phyloP scores from a whole-genome alignment of 53 echinoderm and acorn worm genomes.

The Temnopleurus reevesii region DNA sequence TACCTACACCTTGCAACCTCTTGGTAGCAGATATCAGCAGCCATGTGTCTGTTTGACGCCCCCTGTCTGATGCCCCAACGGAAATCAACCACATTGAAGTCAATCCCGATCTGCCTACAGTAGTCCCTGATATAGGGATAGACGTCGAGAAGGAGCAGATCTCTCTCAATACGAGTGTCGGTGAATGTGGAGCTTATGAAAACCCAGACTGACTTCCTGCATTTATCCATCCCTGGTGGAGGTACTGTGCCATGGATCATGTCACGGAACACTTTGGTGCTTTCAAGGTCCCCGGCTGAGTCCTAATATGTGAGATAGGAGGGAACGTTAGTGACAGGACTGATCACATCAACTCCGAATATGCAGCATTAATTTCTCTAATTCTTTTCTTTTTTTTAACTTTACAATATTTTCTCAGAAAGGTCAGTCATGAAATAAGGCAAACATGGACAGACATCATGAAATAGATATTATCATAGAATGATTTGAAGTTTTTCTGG shows the following conservation, averaged over 20 bases:
- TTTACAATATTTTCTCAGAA: no score
- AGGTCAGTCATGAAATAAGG: no score
- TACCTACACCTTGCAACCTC: constrained; percentile 95
- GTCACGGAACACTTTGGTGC: constrained; percentile 47
- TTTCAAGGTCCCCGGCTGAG: constrained; percentile 57
- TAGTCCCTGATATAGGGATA: constrained; percentile 88
- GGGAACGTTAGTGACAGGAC: no score
- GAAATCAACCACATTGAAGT: constrained; percentile 92
- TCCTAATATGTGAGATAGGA: no score
- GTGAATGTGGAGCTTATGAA: constrained; percentile 98
- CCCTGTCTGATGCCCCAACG: constrained; percentile 85
- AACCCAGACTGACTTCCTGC: constrained; percentile 75
- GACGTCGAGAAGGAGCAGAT: constrained; percentile 82
- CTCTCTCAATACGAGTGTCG: constrained; percentile 81
- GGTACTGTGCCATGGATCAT: constrained; percentile 73
- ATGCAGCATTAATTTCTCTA: no score
- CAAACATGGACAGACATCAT: no score
- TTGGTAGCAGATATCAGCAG: constrained; percentile 79
- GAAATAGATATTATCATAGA: no score
- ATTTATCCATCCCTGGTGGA: constrained; percentile 27
- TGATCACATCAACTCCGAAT: no score
- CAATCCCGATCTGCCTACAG: constrained; percentile 77
- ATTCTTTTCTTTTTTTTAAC: no score
- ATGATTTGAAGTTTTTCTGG: no score
- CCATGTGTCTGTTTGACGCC: constrained; percentile 77